A percentile compares a stretch with the other conserved stretches of the same genome.
phyloP scores from a whole-genome alignment of 2,797 vertebrate species.

The Aselliscus stoliczkanus region DNA sequence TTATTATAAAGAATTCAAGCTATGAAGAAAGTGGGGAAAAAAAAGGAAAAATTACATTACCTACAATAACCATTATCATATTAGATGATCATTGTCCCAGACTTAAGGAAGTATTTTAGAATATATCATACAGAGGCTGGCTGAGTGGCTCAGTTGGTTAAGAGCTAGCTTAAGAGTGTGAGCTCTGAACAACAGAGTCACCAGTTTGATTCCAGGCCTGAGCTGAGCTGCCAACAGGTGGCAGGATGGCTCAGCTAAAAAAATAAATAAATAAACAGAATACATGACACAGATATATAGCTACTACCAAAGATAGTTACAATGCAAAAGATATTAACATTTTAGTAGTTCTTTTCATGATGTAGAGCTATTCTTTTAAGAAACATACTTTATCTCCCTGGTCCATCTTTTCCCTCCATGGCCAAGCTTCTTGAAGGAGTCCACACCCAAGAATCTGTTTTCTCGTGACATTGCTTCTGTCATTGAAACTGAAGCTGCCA shows the following conservation, averaged over 20 bases:
- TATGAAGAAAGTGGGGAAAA: background rate
- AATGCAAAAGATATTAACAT: background rate
- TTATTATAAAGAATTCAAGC: background rate
- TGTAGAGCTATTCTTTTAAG: background rate
- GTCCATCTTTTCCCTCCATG: background rate
- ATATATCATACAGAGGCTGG: too few relatives aligned
- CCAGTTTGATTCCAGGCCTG: too few relatives aligned
- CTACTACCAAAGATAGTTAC: background rate
- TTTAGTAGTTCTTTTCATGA: background rate
- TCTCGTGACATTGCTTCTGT: background rate
- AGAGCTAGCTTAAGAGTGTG: too few relatives aligned
- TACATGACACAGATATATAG: background rate
- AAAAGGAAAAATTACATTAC: background rate
- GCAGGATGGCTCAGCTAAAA: too few relatives aligned
- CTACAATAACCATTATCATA: background rate
- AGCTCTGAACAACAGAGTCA: too few relatives aligned
- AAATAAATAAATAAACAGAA: too few relatives aligned
- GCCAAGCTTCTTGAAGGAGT: background rate
- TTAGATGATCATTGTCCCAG: background rate
- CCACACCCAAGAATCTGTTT: background rate
- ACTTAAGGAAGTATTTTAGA: background rate
- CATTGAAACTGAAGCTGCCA: background rate
- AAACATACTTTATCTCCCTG: background rate
- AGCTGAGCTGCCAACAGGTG: too few relatives aligned
- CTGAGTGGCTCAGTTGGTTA: too few relatives aligned